Conservation (phyloP, 2,888 invertebrate genomes). For the Xylota segnis region DNA sequence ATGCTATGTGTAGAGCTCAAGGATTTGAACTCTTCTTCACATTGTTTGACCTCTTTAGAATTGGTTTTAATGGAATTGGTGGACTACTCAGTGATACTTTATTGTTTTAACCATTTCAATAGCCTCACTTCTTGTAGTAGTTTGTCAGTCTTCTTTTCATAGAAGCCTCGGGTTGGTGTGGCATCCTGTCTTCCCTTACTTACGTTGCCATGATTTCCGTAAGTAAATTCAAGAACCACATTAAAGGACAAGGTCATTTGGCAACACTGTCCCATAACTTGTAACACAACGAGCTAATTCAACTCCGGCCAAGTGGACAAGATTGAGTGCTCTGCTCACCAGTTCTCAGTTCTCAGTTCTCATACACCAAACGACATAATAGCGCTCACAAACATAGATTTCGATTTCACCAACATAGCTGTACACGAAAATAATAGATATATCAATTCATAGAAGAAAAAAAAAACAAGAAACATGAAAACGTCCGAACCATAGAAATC, state of each 20-base stretch:
- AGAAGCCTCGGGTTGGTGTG: too few species aligned
- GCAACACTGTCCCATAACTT: slow-evolving; percentile 6
- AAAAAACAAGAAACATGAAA: slow-evolving; percentile 12
- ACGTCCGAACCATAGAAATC: slow-evolving; percentile 34
- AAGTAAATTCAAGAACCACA: too few species aligned
- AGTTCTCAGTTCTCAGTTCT: background rate
- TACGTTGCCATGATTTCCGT: too few species aligned
- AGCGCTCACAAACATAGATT: slow-evolving; percentile 18
- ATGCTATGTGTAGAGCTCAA: background rate
- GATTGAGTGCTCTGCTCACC: slow-evolving; percentile 18
- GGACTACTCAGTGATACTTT: too few species aligned
- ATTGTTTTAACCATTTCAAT: background rate
- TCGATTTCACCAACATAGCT: slow-evolving; percentile 36
- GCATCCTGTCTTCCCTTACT: too few species aligned
- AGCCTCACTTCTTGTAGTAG: background rate
- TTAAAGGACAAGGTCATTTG: background rate
- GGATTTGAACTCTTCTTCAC: background rate
- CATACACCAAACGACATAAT: background rate
- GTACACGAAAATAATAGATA: slow-evolving; percentile 11
- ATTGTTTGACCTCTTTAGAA: too few species aligned
- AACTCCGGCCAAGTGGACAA: slow-evolving; percentile 24
- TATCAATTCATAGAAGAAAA: background rate
- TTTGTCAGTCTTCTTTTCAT: too few species aligned
- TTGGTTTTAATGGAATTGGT: too few species aligned
- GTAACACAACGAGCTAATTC: background rate